A percentile compares a stretch with the other conserved stretches of the same genome.
Evolutionary conservation across 2,113 vertebrate species (phyloP).

Genomic region (Malurus elegans): DNA sequence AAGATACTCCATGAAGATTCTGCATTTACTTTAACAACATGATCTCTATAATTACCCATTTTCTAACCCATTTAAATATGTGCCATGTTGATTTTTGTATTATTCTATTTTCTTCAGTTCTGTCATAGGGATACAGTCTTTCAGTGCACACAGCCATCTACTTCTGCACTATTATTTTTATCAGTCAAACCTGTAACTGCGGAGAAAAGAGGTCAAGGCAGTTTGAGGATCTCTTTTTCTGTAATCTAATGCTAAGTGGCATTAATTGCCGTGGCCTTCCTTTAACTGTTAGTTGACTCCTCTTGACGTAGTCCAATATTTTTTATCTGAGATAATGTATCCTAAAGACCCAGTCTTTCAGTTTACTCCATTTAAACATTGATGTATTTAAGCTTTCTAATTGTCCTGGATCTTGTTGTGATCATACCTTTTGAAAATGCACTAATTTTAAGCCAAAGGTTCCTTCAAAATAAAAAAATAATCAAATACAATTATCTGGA

Average conservation of each 20-base stretch:
- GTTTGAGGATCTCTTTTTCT: slow-evolving; percentile 20
- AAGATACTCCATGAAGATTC: slow-evolving; percentile 3
- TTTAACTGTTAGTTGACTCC: slow-evolving; percentile 44
- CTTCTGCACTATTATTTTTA: slow-evolving; percentile 32
- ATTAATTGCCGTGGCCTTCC: slow-evolving; percentile 5
- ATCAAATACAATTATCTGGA: neutral
- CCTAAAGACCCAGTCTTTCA: neutral
- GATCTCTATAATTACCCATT: slow-evolving; percentile 25
- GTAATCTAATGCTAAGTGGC: slow-evolving; percentile 49
- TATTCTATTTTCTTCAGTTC: neutral
- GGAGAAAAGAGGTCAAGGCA: slow-evolving; percentile 30
- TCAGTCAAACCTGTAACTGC: slow-evolving; percentile 11
- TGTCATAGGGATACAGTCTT: neutral
- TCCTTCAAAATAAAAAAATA: neutral
- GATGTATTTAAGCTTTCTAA: neutral
- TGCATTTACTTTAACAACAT: slow-evolving; percentile 30
- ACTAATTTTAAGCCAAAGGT: neutral
- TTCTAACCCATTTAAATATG: slow-evolving; percentile 44
- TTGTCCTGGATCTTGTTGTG: neutral
- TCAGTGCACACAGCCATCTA: neutral
- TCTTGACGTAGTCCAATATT: neutral
- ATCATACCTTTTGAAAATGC: neutral
- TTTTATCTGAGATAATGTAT: neutral
- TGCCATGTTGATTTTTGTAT: slow-evolving; percentile 37
- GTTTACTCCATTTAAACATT: neutral